phyloP scores from a whole-genome alignment of 2,113 vertebrate species.

The Corydoras maculifer region DNA sequence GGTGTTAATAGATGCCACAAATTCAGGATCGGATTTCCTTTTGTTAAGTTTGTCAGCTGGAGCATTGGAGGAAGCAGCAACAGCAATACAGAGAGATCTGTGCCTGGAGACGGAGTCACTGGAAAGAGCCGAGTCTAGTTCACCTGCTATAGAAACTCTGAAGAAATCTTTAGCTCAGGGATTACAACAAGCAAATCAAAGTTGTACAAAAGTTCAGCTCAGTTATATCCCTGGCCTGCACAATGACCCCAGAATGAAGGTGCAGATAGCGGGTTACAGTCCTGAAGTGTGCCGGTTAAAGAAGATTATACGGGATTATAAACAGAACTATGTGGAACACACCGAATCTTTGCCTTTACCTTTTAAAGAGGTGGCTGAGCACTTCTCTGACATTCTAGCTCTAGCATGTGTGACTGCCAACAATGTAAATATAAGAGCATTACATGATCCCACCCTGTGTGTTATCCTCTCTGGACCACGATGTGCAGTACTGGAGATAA shows the following conservation, averaged over 20 bases:
- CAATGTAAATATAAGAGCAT: conserved; percentile 31
- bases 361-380: conserved; percentile 41
- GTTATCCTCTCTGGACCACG: conserved; percentile 50
- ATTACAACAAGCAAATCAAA: conserved; percentile 33
- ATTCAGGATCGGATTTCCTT: conserved; percentile 35
- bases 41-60: conserved; percentile 50
- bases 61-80: conserved; percentile 47
- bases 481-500: conserved; percentile 26
- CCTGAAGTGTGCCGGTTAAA: conserved; percentile 45
- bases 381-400: conserved; percentile 40
- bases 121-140: conserved; percentile 24
- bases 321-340: conserved; percentile 35
- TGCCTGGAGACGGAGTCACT: conserved; percentile 27
- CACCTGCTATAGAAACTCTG: conserved; percentile 36
- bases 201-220: conserved; percentile 35
- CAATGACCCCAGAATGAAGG: conserved; percentile 1
- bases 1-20: conserved; percentile 43
- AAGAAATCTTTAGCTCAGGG: conserved; percentile 42
- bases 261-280: conserved; percentile 50
- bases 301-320: conserved; percentile 44
- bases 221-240: conserved; percentile 26
- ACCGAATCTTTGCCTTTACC: conserved; percentile 38
- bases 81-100: conserved; percentile 42
- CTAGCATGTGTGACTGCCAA: conserved; percentile 35
- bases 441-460: conserved; percentile 24